A percentile compares a stretch with the other conserved stretches of the same genome.
phyloP scores from a whole-genome alignment of 2,888 invertebrate species.

The Homarus gammarus region DNA sequence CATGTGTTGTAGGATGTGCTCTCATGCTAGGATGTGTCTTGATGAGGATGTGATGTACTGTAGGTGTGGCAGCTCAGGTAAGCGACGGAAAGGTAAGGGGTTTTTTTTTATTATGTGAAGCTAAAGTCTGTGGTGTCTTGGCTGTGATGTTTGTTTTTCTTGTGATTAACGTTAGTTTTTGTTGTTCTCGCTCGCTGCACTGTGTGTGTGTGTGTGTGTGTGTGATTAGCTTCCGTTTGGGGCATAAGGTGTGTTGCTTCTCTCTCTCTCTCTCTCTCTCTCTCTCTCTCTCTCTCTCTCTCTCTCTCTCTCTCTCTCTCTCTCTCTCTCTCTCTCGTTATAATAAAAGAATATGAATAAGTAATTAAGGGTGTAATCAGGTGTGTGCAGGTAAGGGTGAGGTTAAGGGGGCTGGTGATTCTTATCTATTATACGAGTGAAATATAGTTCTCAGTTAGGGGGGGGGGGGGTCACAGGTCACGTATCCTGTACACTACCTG shows the following conservation, averaged over 20 bases:
- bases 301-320: constrained; percentile 19
- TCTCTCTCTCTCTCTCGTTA: constrained; percentile 7
- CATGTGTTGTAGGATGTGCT: background rate
- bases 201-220: too few relatives aligned
- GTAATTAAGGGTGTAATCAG: too few relatives aligned
- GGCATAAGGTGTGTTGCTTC: too few relatives aligned
- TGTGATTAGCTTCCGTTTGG: too few relatives aligned
- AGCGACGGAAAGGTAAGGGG: background rate
- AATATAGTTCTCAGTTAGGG: too few relatives aligned
- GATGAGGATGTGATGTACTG: background rate
- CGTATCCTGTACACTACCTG: too few relatives aligned
- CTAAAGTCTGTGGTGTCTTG: constrained; percentile 9
- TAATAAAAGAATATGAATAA: background rate
- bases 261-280: constrained; percentile 20
- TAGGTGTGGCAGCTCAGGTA: background rate
- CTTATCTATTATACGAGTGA: too few relatives aligned
- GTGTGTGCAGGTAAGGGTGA: too few relatives aligned
- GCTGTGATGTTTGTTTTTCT: background rate
- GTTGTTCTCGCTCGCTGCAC: background rate
- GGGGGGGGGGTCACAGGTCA: too few relatives aligned
- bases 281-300: constrained; percentile 19
- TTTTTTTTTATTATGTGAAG: background rate
- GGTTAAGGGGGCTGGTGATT: too few relatives aligned
- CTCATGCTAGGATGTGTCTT: background rate
- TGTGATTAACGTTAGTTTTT: background rate